Conservation (phyloP, 2,113 vertebrate genomes). For the Eira barbara region DNA sequence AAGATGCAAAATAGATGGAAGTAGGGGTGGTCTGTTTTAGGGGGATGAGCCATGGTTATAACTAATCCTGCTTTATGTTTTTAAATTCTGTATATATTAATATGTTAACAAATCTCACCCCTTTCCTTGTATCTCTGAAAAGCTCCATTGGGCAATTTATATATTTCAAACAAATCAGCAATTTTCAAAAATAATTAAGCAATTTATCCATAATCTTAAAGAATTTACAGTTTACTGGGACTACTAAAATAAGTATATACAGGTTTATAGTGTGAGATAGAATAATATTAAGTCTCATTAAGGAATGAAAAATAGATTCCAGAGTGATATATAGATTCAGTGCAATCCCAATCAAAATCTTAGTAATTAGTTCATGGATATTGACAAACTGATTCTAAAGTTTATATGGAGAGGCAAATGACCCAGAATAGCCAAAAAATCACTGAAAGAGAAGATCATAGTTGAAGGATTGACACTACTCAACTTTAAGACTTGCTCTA, state of each 20-base stretch:
- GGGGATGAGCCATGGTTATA: background rate
- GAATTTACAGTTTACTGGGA: background rate
- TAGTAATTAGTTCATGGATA: background rate
- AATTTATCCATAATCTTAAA: background rate
- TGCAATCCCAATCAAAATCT: background rate
- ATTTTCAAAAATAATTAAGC: background rate
- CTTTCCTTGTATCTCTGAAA: background rate
- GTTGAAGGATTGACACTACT: background rate
- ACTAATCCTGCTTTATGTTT: background rate
- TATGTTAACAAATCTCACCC: background rate
- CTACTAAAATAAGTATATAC: background rate
- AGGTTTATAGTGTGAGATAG: background rate
- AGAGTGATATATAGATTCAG: background rate
- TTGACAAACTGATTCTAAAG: background rate
- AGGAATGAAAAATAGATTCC: background rate
- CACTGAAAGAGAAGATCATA: background rate
- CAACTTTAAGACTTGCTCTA: background rate
- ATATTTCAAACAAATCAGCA: background rate
- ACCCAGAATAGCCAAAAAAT: background rate
- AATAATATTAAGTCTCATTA: background rate
- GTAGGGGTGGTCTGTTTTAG: background rate
- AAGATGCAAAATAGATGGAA: background rate
- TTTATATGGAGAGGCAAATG: background rate
- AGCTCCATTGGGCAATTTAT: background rate
- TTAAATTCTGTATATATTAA: background rate